A percentile compares a stretch with the other conserved stretches of the same genome.
Conservation (phyloP, 1,140 invertebrate species). For the Tigriopus japonicus region DNA sequence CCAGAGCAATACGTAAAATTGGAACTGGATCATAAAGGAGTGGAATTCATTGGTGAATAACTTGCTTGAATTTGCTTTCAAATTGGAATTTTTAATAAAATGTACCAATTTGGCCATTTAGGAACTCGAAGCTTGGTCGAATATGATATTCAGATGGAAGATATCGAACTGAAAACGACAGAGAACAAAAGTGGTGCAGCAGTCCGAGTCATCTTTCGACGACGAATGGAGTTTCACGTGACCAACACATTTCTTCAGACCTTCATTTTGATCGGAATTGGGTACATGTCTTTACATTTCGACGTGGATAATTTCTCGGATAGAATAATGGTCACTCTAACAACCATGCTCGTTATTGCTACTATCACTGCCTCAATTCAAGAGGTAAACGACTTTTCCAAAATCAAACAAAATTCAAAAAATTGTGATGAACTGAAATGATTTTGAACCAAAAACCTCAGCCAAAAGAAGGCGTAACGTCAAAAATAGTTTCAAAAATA, state of each 20-base stretch:
- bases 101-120: too few relatives aligned
- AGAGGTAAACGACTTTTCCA: neutral
- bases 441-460: too few relatives aligned
- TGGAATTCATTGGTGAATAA: neutral
- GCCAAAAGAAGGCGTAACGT: too few relatives aligned
- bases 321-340: slow-evolving; percentile 9
- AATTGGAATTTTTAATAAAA: too few relatives aligned
- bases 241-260: slow-evolving; percentile 8
- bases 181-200: neutral
- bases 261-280: neutral
- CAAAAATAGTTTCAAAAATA: too few relatives aligned
- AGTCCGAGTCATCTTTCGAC: slow-evolving; percentile 8
- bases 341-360: slow-evolving; percentile 7
- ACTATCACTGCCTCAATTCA: slow-evolving; percentile 6
- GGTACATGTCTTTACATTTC: neutral
- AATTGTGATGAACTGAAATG: too few relatives aligned
- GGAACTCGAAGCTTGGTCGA: neutral
- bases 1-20: neutral
- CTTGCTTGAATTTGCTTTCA: too few relatives aligned
- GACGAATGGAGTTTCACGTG: slow-evolving; percentile 9
- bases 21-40: neutral
- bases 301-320: slow-evolving; percentile 5
- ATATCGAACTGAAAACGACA: neutral
- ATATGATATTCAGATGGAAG: neutral
- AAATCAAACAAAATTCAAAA: too few relatives aligned